These are phyloP conservation scores for Xyrichtys novacula DNA, from an alignment of 2,797 vertebrate species.

Conservation along the genomic window DNA sequence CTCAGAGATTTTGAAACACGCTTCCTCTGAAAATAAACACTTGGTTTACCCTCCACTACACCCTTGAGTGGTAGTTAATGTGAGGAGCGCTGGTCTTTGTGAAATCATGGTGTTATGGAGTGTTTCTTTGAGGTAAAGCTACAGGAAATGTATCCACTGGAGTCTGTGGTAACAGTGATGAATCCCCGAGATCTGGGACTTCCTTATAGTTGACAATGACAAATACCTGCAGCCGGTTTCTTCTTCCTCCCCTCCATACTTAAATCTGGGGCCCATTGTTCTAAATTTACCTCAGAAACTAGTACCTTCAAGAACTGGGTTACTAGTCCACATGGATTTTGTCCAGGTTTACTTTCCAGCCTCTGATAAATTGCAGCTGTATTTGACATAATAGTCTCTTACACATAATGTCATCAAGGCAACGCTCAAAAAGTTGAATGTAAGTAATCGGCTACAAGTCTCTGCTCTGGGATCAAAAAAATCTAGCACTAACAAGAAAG, in stretches of 20 bases:
- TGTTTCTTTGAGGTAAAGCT: conserved; percentile 32
- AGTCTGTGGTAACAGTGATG: conserved; percentile 63
- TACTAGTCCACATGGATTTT: conserved; percentile 74
- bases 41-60: conserved; percentile 20
- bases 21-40: conserved; percentile 10
- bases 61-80: conserved; percentile 16
- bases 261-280: conserved; percentile 76
- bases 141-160: conserved; percentile 34
- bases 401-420: conserved; percentile 9
- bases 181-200: conserved; percentile 65
- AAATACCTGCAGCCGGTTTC: conserved; percentile 66
- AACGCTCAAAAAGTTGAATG: not conserved
- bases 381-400: conserved; percentile 30
- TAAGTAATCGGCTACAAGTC: not conserved
- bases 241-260: conserved; percentile 32
- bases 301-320: conserved; percentile 75
- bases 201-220: conserved; percentile 80
- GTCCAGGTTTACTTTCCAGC: conserved; percentile 36
- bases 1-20: conserved; percentile 8
- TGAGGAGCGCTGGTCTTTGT: conserved; percentile 26
- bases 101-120: conserved; percentile 27
- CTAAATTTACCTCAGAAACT: conserved; percentile 60
- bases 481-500: not conserved
- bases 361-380: conserved; percentile 20
- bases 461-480: not conserved